Evolutionary conservation across 1,140 invertebrate genomes (phyloP), one percentile per base, ranked within the genome.

Genomic region (Megalonaias nervosa): DNA sequence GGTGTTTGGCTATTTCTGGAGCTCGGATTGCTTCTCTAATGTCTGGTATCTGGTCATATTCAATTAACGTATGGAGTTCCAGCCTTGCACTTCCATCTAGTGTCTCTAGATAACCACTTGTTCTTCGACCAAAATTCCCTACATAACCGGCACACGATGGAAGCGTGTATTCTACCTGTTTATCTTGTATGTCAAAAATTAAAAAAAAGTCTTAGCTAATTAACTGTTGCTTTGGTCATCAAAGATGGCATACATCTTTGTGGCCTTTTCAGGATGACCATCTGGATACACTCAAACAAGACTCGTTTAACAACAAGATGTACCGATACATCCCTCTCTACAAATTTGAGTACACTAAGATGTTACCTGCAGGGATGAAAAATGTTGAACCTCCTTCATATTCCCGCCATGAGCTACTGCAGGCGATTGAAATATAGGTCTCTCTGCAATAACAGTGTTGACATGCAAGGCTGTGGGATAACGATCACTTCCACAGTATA

Each of bases 201-300:
- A 70, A 59, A n/a, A 76, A 76, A 23, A 76, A 62, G 38, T 69
- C 66, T 23, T 67, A 0, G 55, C 62, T 15, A 79, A 23, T 16
- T 71, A 74, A 19, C 71, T 26, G 55, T 79, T 79, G 58, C 77
- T 79, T 59, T 79, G 77, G 66, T 74, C 71, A 59, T 79, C 77
- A 6, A 74, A 31, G 17, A 79, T 69, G 9, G 71, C 70, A 65
- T 78, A 78, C 23, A 64, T 11, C 26, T 56, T 23, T 17, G 71
- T 56, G 23, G 55, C 17, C 14, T 58, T 74, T 14, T 1, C 31
- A 2, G 12, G 23, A 2, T 58, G 16, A 1, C 56, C 15, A 19
- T 31, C 57, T 48, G 60, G 23, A 55, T 67, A 57, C 15, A 74
- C 67, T 17, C 48, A 11, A 1, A 73, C 70, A n/a, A 72, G 26